phyloP scores from a whole-genome alignment of 2,797 vertebrate genomes.

The Astyanax mexicanus region DNA sequence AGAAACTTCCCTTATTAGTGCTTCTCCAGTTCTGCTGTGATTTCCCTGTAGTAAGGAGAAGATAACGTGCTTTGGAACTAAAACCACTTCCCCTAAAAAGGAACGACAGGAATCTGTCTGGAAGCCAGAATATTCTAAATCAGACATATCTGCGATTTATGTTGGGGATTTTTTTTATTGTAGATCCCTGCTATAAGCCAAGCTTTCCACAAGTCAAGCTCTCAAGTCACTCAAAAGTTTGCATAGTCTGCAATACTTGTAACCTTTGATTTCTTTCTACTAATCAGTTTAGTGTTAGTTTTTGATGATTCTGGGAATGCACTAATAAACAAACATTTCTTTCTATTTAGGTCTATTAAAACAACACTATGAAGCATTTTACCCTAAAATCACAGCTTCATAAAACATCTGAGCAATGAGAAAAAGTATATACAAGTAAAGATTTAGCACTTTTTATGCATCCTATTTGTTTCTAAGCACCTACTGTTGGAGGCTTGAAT shows the following conservation, averaged over 20 bases:
- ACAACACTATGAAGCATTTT: too few relatives aligned
- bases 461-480: too few relatives aligned
- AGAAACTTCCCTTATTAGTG: neutral
- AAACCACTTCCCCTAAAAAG: neutral
- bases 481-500: too few relatives aligned
- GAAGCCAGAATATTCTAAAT: neutral
- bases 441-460: too few relatives aligned
- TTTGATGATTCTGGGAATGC: neutral
- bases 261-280: neutral
- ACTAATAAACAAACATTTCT: neutral
- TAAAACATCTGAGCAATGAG: too few relatives aligned
- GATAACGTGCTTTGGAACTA: neutral
- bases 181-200: constrained; percentile 1
- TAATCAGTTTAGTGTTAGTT: neutral
- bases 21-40: constrained; percentile 1
- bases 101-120: constrained; percentile 1
- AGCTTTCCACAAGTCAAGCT: constrained; percentile 26
- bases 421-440: too few relatives aligned
- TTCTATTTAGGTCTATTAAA: neutral
- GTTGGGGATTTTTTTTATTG: constrained; percentile 13
- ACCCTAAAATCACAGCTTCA: too few relatives aligned
- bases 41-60: constrained; percentile 11
- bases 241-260: neutral
- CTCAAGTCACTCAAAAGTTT: neutral
- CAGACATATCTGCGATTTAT: constrained; percentile 1